Evolutionary conservation across 2,113 vertebrate genomes (phyloP).

Genomic region (Eira barbara): DNA sequence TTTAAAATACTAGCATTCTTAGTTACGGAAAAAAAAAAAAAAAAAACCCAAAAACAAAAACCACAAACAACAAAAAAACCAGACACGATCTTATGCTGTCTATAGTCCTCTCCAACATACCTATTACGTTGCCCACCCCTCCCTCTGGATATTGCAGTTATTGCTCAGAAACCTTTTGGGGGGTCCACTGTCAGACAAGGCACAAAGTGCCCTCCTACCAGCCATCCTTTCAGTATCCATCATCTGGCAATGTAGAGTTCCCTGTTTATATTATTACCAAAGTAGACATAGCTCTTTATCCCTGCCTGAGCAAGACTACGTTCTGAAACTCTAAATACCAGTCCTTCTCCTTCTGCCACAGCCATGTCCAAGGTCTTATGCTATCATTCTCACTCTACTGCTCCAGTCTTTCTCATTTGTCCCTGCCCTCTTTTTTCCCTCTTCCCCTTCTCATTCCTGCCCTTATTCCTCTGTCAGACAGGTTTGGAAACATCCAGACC

Average conservation of each 20-base stretch:
- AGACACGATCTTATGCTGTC: background rate
- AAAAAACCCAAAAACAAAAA: background rate
- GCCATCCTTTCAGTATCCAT: background rate
- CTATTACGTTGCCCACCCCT: background rate
- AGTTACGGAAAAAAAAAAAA: background rate
- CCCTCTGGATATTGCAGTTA: background rate
- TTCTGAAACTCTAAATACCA: background rate
- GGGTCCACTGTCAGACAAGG: background rate
- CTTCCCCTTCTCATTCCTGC: background rate
- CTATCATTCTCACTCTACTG: background rate
- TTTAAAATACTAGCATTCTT: background rate
- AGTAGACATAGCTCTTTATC: background rate
- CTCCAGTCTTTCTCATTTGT: background rate
- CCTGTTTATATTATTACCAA: background rate
- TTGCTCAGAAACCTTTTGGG: background rate
- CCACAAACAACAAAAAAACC: background rate
- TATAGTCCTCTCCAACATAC: background rate
- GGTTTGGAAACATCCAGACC: constrained; percentile 12
- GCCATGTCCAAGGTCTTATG: rapidly evolving
- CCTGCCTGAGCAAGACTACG: background rate
- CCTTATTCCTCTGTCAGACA: background rate
- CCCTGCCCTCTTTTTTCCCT: background rate
- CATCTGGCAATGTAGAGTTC: background rate
- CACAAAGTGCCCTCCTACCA: background rate
- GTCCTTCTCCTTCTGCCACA: background rate